A percentile compares a stretch with the other conserved stretches of the same genome.
Evolutionary conservation across 1,140 invertebrate genomes (phyloP).

Genomic region (Neodiprion fabricii): DNA sequence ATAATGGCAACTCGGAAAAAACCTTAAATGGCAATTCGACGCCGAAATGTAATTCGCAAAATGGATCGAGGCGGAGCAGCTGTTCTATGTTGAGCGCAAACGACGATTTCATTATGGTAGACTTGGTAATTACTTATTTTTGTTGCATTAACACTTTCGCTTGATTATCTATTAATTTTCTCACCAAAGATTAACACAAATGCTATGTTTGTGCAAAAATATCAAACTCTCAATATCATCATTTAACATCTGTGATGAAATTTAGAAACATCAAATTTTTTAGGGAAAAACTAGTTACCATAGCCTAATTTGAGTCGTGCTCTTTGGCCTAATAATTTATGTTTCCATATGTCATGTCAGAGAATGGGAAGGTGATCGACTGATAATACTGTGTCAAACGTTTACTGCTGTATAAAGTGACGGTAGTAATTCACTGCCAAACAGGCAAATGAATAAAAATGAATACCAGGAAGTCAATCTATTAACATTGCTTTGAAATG

Average conservation of each 20-base stretch:
- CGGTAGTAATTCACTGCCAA: background rate
- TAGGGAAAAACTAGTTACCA: conserved; percentile 11
- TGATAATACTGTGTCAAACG: background rate
- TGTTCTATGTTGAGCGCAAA: conserved; percentile 65
- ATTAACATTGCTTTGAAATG: background rate
- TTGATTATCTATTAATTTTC: background rate
- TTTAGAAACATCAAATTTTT: conserved; percentile 23
- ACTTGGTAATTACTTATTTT: conserved; percentile 67
- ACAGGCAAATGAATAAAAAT: background rate
- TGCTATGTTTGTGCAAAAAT: too few species aligned
- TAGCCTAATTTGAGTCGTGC: too few species aligned
- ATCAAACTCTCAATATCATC: too few species aligned
- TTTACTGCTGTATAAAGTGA: background rate
- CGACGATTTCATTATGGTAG: conserved; percentile 80
- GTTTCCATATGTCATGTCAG: too few species aligned
- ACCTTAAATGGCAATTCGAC: conserved; percentile 46
- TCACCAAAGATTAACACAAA: background rate
- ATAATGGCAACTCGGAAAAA: conserved; percentile 61
- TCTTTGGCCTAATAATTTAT: too few species aligned
- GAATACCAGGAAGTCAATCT: background rate
- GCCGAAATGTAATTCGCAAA: conserved; percentile 55
- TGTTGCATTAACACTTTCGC: conserved; percentile 22
- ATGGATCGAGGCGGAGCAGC: conserved; percentile 59
- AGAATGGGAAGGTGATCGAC: too few species aligned
- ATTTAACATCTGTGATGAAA: background rate